Percentiles rank a stretch among this genome's conserved stretches.
Evolutionary conservation across 2,797 vertebrate genomes (phyloP).

Genomic region (Eremophila alpestris): DNA sequence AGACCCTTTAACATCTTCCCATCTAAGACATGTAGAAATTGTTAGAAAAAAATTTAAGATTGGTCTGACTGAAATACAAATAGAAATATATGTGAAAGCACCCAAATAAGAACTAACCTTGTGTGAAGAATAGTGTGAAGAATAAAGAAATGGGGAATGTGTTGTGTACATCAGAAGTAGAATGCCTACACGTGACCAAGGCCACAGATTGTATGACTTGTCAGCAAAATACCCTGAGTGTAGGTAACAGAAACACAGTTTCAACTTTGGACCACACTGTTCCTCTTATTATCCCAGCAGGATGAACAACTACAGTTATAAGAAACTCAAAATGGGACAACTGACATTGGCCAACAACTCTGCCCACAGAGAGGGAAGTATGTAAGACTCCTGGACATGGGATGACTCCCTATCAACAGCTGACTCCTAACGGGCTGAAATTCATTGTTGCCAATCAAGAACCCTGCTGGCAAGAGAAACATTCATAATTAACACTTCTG

Average conservation of each 20-base stretch:
- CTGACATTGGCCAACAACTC: background rate
- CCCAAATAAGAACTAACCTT: background rate
- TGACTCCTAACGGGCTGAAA: background rate
- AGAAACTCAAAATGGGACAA: background rate
- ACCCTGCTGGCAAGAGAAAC: background rate
- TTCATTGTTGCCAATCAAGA: background rate
- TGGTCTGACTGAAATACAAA: background rate
- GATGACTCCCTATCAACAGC: background rate
- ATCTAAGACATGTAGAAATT: fast-evolving
- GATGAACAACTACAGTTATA: background rate
- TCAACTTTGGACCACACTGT: background rate
- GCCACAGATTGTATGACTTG: background rate
- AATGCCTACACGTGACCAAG: background rate
- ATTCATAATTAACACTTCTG: background rate
- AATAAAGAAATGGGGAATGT: background rate
- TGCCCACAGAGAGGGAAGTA: background rate
- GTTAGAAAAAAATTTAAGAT: background rate
- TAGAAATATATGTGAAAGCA: background rate
- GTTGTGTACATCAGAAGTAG: background rate
- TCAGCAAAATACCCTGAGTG: background rate
- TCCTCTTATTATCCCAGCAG: background rate
- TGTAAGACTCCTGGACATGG: fast-evolving
- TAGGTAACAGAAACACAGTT: background rate
- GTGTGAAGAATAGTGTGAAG: background rate
- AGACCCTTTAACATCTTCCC: background rate